Evolutionary conservation across 2,888 invertebrate species (phyloP).

Genomic region (Synergus gifuensis): DNA sequence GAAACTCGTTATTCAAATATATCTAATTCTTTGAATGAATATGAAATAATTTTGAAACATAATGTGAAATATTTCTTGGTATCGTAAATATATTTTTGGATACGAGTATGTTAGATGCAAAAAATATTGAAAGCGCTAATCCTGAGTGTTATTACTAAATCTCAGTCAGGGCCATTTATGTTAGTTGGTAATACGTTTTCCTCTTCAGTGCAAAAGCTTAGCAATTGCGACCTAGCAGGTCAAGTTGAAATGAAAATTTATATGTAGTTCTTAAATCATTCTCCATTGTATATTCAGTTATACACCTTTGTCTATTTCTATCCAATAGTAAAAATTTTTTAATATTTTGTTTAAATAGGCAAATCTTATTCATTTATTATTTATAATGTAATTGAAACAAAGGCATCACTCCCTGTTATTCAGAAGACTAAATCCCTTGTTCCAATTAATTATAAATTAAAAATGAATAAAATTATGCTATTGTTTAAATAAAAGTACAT

Average conservation of each 20-base stretch:
- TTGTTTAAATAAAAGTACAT: too few relatives aligned
- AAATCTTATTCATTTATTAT: too few relatives aligned
- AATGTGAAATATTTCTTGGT: background rate
- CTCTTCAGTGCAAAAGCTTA: background rate
- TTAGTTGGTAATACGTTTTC: slow-evolving; percentile 4
- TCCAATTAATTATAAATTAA: too few relatives aligned
- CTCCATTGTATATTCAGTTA: too few relatives aligned
- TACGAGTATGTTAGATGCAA: background rate
- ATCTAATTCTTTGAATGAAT: background rate
- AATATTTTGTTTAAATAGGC: background rate
- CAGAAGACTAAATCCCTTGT: too few relatives aligned
- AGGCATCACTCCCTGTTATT: too few relatives aligned
- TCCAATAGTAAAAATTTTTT: background rate
- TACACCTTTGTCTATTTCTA: background rate
- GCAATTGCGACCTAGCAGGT: slow-evolving; percentile 34
- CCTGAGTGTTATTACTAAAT: background rate
- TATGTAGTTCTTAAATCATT: slow-evolving; percentile 1
- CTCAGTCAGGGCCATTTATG: slow-evolving; percentile 21
- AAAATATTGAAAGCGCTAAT: background rate
- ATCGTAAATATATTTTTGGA: background rate
- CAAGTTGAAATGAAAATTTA: slow-evolving; percentile 11
- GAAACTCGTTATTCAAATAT: background rate
- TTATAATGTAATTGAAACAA: too few relatives aligned
- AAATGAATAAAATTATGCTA: too few relatives aligned
- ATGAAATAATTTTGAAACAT: background rate